These are phyloP conservation scores for Anoplolepis gracilipes DNA, from an alignment of 1,140 invertebrate genomes.

Conservation along the genomic window DNA sequence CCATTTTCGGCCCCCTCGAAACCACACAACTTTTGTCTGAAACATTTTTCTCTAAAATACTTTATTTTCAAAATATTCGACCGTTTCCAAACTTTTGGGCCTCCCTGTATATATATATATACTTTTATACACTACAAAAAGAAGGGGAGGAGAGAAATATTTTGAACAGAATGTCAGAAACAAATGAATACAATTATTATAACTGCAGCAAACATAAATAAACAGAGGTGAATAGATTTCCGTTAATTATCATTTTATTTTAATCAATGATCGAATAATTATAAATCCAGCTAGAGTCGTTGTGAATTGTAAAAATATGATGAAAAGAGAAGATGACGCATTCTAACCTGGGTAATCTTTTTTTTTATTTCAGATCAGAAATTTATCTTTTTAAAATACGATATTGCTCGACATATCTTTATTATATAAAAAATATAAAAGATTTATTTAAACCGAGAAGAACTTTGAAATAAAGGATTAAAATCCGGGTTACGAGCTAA, in stretches of 20 bases:
- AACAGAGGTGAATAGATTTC: neutral
- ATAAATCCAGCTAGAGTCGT: neutral
- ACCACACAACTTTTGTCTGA: too few species aligned
- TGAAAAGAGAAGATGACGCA: neutral
- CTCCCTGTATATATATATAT: too few species aligned
- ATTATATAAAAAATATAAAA: neutral
- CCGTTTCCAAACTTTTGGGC: too few species aligned
- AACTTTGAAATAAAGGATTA: constrained; percentile 23
- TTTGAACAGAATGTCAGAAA: neutral
- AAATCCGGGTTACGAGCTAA: constrained; percentile 11
- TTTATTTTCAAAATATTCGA: too few species aligned
- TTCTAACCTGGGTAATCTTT: neutral
- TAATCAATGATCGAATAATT: neutral
- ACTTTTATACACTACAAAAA: neutral
- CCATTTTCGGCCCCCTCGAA: too few species aligned
- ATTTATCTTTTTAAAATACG: neutral
- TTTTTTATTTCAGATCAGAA: neutral
- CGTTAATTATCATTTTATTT: neutral
- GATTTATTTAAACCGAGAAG: neutral
- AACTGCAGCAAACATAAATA: neutral
- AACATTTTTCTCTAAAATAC: too few species aligned
- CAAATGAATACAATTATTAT: neutral
- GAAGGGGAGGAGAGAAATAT: neutral
- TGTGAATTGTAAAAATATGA: neutral
- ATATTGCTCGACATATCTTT: neutral